These are phyloP conservation scores for Neoascia interrupta DNA, from an alignment of 2,888 invertebrate genomes.

Conservation along the genomic window DNA sequence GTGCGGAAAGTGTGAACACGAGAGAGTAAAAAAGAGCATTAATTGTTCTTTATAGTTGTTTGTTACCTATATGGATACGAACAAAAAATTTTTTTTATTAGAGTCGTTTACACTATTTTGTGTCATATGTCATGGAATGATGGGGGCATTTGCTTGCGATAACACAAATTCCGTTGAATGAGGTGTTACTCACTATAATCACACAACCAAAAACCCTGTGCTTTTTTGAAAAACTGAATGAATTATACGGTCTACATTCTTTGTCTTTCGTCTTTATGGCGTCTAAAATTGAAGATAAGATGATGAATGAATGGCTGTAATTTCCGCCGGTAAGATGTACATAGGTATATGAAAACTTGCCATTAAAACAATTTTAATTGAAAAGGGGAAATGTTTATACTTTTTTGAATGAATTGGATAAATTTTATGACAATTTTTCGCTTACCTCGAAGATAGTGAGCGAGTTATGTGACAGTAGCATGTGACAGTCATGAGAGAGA, in stretches of 20 bases:
- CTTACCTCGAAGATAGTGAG: too few relatives aligned
- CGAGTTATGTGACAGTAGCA: too few relatives aligned
- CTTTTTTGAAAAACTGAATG: slow-evolving; percentile 28
- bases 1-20: slow-evolving; percentile 54
- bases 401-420: too few relatives aligned
- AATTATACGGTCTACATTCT: too few relatives aligned
- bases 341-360: too few relatives aligned
- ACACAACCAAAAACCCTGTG: too few relatives aligned
- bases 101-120: slow-evolving; percentile 24
- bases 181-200: slow-evolving; percentile 39
- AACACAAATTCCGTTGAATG: slow-evolving; percentile 57
- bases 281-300: not conserved
- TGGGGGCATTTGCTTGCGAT: slow-evolving; percentile 47
- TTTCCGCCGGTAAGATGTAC: too few relatives aligned
- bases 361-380: too few relatives aligned
- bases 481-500: too few relatives aligned
- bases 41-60: slow-evolving; percentile 1
- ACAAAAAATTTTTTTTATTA: slow-evolving; percentile 1
- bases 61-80: not conserved
- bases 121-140: slow-evolving; percentile 45
- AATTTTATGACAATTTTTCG: too few relatives aligned
- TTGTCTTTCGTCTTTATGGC: not conserved
- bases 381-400: too few relatives aligned
- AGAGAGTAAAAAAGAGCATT: not conserved
- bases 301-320: not conserved